Percentiles rank a stretch among this genome's conserved stretches.
Conservation (phyloP, 2,113 vertebrate species). For the Pyrgilauda ruficollis region DNA sequence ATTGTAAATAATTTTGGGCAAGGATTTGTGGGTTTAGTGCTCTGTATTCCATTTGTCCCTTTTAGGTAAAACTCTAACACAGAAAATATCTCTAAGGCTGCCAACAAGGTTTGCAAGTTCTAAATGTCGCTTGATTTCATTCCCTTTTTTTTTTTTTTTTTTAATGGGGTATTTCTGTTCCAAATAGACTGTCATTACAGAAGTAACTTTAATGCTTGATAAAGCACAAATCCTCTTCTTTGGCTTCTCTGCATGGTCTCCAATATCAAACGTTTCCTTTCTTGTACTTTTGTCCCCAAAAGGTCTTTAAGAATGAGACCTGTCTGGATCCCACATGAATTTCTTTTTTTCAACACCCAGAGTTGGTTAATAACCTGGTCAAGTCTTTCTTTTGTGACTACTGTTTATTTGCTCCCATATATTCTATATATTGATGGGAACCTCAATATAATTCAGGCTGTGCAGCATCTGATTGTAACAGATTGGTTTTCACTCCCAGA, state of each 20-base stretch:
- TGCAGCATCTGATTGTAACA: conserved; percentile 38
- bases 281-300: conserved; percentile 30
- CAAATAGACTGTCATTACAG: conserved; percentile 16
- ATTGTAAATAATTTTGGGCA: background rate
- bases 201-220: conserved; percentile 32
- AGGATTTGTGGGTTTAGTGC: background rate
- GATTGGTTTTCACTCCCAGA: conserved; percentile 46
- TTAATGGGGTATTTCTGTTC: background rate
- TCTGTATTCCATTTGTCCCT: background rate
- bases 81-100: background rate
- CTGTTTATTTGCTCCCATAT: conserved; percentile 47
- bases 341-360: background rate
- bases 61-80: background rate
- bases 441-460: conserved; percentile 48
- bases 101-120: background rate
- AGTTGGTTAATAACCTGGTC: conserved; percentile 40
- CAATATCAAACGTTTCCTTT: conserved; percentile 30
- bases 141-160: background rate
- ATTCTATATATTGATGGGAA: conserved; percentile 51
- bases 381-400: conserved; percentile 27
- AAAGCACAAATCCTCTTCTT: conserved; percentile 30
- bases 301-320: conserved; percentile 46
- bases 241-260: conserved; percentile 43
- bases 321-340: conserved; percentile 36
- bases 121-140: background rate